Percentiles rank a stretch among this genome's conserved stretches.
These are phyloP conservation scores for Sisyra terminalis DNA, from an alignment of 2,888 invertebrate genomes.

Conservation along the genomic window DNA sequence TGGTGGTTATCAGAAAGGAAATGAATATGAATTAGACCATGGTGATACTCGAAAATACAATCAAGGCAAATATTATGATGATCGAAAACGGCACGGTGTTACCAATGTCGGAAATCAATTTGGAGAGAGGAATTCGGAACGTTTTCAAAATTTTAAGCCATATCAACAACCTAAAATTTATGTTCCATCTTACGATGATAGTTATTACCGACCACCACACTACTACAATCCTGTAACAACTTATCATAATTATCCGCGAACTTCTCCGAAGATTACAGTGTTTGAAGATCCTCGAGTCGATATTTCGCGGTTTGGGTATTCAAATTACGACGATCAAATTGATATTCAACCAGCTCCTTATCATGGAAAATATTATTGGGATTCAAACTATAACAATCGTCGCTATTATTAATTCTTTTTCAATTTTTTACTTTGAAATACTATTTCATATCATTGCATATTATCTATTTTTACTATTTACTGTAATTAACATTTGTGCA, in stretches of 20 bases:
- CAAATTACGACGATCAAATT: constrained; percentile 4
- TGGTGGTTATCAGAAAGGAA: constrained; percentile 21
- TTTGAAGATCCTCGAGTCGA: constrained; percentile 24
- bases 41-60: constrained; percentile 20
- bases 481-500: no score
- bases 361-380: background rate
- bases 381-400: background rate
- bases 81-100: constrained; percentile 16
- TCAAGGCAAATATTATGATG: constrained; percentile 19
- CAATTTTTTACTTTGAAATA: no score
- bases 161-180: constrained; percentile 9
- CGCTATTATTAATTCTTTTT: no score
- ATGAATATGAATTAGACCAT: constrained; percentile 19
- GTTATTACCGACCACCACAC: background rate
- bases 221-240: background rate
- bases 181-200: constrained; percentile 2
- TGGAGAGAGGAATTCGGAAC: constrained; percentile 12
- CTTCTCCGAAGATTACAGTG: constrained; percentile 18
- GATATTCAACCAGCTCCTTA: constrained; percentile 2
- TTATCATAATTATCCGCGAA: background rate
- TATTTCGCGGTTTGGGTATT: background rate
- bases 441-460: no score
- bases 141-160: constrained; percentile 15
- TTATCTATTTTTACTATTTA: no score
- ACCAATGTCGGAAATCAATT: constrained; percentile 15